Percentiles rank a stretch among this genome's conserved stretches.
These are phyloP conservation scores for Albula glossodonta DNA, from an alignment of 2,113 vertebrate genomes.

Conservation along the genomic window DNA sequence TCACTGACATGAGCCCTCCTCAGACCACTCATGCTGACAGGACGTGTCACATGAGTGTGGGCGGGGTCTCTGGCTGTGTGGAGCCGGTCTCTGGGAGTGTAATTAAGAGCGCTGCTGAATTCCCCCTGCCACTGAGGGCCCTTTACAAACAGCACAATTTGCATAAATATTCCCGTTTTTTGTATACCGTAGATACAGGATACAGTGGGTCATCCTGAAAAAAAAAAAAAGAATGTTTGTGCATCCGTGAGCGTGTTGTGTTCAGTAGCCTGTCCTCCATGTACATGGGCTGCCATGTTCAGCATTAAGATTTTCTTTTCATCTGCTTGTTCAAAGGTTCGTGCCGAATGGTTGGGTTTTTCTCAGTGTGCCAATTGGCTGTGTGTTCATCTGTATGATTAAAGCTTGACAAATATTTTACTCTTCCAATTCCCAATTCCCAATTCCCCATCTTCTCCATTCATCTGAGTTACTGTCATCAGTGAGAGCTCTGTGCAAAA, in stretches of 20 bases:
- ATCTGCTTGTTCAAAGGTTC: no score
- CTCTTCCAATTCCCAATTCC: no score
- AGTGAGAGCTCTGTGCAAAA: no score
- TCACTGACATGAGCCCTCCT: neutral
- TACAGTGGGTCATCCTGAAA: slow-evolving; percentile 16
- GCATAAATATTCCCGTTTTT: slow-evolving; percentile 39
- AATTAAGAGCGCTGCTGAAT: slow-evolving; percentile 47
- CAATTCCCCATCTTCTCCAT: no score
- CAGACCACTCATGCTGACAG: slow-evolving; percentile 21
- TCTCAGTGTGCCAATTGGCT: no score
- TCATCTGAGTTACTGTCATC: no score
- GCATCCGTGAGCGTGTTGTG: neutral
- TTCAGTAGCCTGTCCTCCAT: neutral
- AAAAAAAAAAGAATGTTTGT: neutral
- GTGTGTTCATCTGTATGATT: no score
- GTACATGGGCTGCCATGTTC: neutral
- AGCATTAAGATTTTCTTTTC: neutral
- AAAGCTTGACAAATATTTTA: no score
- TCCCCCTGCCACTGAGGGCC: slow-evolving; percentile 29
- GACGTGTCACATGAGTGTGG: slow-evolving; percentile 37
- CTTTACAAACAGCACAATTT: slow-evolving; percentile 35
- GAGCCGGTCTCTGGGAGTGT: slow-evolving; percentile 31
- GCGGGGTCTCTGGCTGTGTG: slow-evolving; percentile 32
- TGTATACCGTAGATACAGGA: slow-evolving; percentile 14
- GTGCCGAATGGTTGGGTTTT: no score